Evolutionary conservation across 2,888 invertebrate genomes (phyloP).

Genomic region (Parapristionchus giblindavisi): DNA sequence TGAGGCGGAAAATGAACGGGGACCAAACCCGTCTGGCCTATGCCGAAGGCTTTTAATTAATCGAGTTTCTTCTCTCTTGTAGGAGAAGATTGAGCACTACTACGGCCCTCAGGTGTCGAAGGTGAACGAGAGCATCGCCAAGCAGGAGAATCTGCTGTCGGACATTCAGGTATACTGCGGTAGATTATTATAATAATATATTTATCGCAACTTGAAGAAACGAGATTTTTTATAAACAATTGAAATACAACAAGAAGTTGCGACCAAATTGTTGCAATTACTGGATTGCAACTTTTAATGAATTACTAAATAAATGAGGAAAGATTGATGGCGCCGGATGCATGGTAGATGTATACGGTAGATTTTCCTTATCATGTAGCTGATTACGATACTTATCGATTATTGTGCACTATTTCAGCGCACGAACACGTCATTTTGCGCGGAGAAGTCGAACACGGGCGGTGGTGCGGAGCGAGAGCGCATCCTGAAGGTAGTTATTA

Average conservation of each 20-base stretch:
- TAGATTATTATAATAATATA: neutral
- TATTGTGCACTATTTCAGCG: conserved; percentile 62
- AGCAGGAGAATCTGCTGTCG: conserved; percentile 78
- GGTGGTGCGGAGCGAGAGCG: conserved; percentile 62
- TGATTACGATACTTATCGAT: neutral
- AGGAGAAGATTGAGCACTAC: conserved; percentile 79
- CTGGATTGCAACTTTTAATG: no score
- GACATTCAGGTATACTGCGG: conserved; percentile 73
- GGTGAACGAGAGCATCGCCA: conserved; percentile 80
- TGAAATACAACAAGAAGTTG: no score
- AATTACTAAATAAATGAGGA: no score
- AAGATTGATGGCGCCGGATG: no score
- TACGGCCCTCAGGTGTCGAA: conserved; percentile 83
- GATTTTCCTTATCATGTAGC: neutral
- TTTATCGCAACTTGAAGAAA: neutral
- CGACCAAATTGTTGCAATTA: no score
- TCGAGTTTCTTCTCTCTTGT: conserved; percentile 73
- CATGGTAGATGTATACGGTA: neutral
- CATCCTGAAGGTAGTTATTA: conserved; percentile 74
- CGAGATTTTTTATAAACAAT: neutral
- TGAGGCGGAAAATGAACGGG: neutral
- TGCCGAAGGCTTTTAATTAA: no score
- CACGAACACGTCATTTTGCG: conserved; percentile 76
- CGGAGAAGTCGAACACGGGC: conserved; percentile 77
- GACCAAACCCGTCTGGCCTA: neutral